phyloP scores from a whole-genome alignment of 1,140 invertebrate species.

The Macrosteles quadrilineatus region DNA sequence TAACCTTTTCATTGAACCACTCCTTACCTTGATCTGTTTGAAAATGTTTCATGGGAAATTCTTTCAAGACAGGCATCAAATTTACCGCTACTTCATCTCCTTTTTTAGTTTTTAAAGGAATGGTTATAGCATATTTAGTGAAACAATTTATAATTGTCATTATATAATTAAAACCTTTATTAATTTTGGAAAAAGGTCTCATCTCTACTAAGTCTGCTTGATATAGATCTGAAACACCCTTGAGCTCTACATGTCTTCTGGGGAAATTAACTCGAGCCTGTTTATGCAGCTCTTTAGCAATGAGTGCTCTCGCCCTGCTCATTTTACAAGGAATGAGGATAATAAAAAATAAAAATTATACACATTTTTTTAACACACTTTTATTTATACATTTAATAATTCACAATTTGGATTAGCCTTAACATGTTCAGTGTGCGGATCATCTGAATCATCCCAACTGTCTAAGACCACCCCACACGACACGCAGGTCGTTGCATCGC shows the following conservation, averaged over 20 bases:
- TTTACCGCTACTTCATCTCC: slow-evolving; percentile 42
- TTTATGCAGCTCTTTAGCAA: slow-evolving; percentile 4
- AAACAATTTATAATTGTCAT: not conserved
- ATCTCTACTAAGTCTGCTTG: slow-evolving; percentile 1
- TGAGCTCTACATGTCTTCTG: not conserved
- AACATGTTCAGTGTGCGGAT: not conserved
- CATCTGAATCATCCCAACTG: not conserved
- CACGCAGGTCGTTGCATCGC: not conserved
- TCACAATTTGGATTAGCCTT: not conserved
- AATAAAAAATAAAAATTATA: not conserved
- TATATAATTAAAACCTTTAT: slow-evolving; percentile 2
- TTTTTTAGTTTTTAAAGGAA: slow-evolving; percentile 45
- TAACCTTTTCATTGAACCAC: slow-evolving; percentile 3
- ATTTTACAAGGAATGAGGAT: no score
- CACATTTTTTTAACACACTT: not conserved
- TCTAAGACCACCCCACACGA: not conserved
- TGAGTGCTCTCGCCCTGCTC: not conserved
- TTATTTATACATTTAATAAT: not conserved
- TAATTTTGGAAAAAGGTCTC: not conserved
- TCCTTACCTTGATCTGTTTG: slow-evolving; percentile 10
- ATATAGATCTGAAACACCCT: not conserved
- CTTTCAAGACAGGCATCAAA: slow-evolving; percentile 40
- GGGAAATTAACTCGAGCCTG: not conserved
- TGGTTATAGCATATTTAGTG: not conserved
- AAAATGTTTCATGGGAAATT: slow-evolving; percentile 40